Evolutionary conservation across 1,140 invertebrate species (phyloP).

Genomic region (Drosophila pseudoobscura): DNA sequence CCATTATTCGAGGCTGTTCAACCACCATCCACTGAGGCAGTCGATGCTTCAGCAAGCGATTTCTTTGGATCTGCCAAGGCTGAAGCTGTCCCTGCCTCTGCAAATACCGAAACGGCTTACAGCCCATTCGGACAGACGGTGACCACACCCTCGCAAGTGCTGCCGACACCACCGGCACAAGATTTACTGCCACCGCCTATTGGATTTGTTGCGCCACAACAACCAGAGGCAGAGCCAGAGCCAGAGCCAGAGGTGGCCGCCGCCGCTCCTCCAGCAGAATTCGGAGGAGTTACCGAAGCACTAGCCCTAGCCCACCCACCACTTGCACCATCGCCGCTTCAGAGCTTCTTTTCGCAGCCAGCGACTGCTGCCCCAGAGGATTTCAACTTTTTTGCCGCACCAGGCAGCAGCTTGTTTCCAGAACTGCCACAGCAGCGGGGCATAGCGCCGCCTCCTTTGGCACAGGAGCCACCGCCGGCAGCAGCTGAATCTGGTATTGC

Average conservation of each 20-base stretch:
- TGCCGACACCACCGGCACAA: conserved; percentile 28
- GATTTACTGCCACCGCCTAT: conserved; percentile 53
- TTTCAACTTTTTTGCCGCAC: conserved; percentile 56
- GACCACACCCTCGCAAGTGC: conserved; percentile 33
- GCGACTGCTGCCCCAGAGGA: conserved; percentile 20
- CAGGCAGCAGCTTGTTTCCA: conserved; percentile 33
- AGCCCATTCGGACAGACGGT: conserved; percentile 66
- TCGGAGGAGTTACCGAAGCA: not conserved
- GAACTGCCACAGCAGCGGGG: conserved; percentile 36
- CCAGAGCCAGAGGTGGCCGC: conserved; percentile 33
- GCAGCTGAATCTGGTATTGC: not conserved
- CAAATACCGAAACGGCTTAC: conserved; percentile 59
- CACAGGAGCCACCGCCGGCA: conserved; percentile 17
- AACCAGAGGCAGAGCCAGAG: conserved; percentile 1
- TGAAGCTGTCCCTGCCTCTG: conserved; percentile 12
- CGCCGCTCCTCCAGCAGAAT: conserved; percentile 7
- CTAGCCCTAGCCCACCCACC: conserved; percentile 10
- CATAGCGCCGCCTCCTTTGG: conserved; percentile 38
- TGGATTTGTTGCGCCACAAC: conserved; percentile 46
- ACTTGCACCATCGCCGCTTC: conserved; percentile 49
- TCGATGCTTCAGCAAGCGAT: not conserved
- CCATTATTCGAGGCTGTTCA: not conserved
- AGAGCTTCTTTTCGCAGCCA: conserved; percentile 56
- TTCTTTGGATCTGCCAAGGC: conserved; percentile 20
- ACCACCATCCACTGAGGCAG: not conserved